Conservation (phyloP, 2,888 invertebrate genomes). For the Acrobasis repandana region DNA sequence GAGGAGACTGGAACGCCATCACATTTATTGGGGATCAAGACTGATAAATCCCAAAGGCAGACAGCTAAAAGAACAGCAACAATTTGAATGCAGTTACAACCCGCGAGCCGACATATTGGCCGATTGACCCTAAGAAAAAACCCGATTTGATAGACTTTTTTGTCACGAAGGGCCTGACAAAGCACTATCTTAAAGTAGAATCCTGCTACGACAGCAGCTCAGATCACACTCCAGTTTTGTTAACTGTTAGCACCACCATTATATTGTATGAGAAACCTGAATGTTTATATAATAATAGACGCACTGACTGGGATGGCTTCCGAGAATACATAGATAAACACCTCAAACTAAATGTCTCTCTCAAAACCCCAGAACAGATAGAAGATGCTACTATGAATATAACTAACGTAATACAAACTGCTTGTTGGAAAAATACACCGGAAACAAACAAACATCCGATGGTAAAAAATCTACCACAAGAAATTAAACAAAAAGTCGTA, state of each 20-base stretch:
- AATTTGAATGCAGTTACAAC: neutral
- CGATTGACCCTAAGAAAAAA: constrained; percentile 28
- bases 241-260: neutral
- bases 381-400: neutral
- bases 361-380: no score
- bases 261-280: neutral
- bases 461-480: no score
- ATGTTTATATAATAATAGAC: neutral
- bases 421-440: neutral
- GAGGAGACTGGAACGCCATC: neutral
- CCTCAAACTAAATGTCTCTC: no score
- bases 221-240: no score
- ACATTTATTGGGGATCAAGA: neutral
- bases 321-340: no score
- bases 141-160: constrained; percentile 37
- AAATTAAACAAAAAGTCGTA: neutral
- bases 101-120: constrained; percentile 26
- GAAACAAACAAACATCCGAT: no score
- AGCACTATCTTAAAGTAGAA: no score
- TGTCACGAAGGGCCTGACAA: constrained; percentile 18
- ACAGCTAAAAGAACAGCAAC: neutral
- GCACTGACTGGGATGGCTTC: neutral
- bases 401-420: no score
- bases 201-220: no score
- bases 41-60: neutral